These are phyloP conservation scores for Asarcornis scutulata DNA, from an alignment of 2,113 vertebrate genomes.

Conservation along the genomic window DNA sequence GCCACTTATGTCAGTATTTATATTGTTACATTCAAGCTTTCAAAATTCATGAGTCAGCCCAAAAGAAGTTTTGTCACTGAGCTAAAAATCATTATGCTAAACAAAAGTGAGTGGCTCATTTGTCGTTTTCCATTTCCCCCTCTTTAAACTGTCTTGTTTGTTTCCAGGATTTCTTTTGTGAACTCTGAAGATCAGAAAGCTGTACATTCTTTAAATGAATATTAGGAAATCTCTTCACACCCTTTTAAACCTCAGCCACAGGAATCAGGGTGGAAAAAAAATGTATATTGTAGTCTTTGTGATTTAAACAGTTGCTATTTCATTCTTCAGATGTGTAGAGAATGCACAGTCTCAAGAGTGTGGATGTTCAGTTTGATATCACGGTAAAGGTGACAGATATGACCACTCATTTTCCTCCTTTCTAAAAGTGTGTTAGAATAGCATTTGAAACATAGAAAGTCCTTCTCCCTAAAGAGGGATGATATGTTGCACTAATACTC, in stretches of 20 bases:
- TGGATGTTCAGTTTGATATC: neutral
- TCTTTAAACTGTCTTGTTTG: neutral
- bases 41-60: neutral
- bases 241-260: neutral
- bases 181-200: neutral
- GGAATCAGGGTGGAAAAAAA: neutral
- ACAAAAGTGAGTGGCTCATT: neutral
- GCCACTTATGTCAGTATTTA: neutral
- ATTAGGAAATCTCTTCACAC: neutral
- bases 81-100: conserved; percentile 48
- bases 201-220: neutral
- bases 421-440: neutral
- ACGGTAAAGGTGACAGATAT: neutral
- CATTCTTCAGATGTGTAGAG: neutral
- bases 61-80: neutral
- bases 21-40: neutral
- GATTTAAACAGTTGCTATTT: neutral
- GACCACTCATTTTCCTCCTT: neutral
- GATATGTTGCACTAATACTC: neutral
- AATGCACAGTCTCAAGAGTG: neutral
- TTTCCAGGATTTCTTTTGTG: neutral
- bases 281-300: neutral
- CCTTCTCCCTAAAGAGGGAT: neutral
- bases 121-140: neutral
- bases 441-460: neutral